Evolutionary conservation across 2,113 vertebrate species (phyloP).

Genomic region (Phrynosoma platyrhinos): DNA sequence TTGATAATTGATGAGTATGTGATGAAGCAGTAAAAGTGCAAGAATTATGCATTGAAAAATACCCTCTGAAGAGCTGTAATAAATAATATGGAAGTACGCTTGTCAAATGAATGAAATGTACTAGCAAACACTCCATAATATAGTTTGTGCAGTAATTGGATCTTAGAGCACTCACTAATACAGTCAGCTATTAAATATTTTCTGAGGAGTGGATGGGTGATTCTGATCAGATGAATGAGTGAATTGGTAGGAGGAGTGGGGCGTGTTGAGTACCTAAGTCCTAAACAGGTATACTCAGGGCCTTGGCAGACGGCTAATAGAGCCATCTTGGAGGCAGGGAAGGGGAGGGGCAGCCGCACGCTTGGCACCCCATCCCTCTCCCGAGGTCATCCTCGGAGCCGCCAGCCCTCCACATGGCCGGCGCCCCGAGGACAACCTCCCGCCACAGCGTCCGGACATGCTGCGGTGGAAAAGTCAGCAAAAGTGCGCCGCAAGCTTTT

Average conservation of each 20-base stretch:
- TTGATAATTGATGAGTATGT: conserved; percentile 13
- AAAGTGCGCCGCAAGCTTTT: too few relatives aligned
- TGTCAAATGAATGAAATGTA: conserved; percentile 21
- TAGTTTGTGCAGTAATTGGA: neutral
- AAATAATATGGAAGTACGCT: conserved; percentile 19
- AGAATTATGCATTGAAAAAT: conserved; percentile 13
- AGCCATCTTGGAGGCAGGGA: too few relatives aligned
- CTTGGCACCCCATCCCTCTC: too few relatives aligned
- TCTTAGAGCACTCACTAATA: neutral
- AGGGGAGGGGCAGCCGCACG: too few relatives aligned
- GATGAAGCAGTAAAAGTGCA: conserved; percentile 20
- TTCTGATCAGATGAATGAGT: neutral
- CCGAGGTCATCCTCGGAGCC: too few relatives aligned
- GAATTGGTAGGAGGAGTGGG: neutral
- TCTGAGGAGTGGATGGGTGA: neutral
- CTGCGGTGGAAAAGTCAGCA: too few relatives aligned
- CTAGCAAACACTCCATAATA: conserved; percentile 7
- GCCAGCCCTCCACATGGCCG: too few relatives aligned
- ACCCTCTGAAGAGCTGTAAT: conserved; percentile 1
- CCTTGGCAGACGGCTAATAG: too few relatives aligned
- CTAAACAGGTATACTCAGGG: neutral
- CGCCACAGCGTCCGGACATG: too few relatives aligned
- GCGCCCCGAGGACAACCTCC: too few relatives aligned
- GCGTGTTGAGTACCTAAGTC: neutral
- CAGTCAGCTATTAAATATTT: conserved; percentile 5